A percentile compares a stretch with the other conserved stretches of the same genome.
Conservation (phyloP, 2,113 vertebrate genomes). For the Platanista minor region DNA sequence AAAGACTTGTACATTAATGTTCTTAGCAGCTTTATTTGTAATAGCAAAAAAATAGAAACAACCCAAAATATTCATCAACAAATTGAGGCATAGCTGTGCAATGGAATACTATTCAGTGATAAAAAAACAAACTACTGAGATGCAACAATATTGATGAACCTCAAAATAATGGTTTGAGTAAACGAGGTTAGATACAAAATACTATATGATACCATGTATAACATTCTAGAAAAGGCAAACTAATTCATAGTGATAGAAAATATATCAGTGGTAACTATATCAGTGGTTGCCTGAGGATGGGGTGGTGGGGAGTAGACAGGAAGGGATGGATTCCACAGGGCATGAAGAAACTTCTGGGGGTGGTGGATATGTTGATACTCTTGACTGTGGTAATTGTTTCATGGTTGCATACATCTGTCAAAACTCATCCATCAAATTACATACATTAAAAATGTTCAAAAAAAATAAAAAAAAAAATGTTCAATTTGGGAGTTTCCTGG, state of each 20-base stretch:
- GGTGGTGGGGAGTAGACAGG: background rate
- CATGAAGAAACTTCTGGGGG: background rate
- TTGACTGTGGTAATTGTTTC: background rate
- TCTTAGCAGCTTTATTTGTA: background rate
- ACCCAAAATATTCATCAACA: background rate
- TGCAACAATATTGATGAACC: background rate
- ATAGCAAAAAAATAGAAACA: background rate
- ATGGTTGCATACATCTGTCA: background rate
- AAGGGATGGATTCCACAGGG: background rate
- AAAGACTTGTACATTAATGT: background rate
- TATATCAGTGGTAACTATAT: background rate
- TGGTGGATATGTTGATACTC: background rate
- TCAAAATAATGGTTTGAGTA: background rate
- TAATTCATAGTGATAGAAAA: background rate
- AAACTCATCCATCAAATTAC: background rate
- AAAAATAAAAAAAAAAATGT: too few species aligned
- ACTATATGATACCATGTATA: background rate
- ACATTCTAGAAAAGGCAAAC: background rate
- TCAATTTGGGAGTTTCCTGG: background rate
- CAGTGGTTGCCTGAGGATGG: background rate
- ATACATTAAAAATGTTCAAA: background rate
- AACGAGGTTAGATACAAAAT: background rate
- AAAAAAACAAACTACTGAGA: background rate
- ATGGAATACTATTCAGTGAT: background rate
- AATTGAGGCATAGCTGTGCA: too few species aligned